These are phyloP conservation scores for Microtus ochrogaster DNA, from an alignment of 2,113 vertebrate species.

Conservation along the genomic window DNA sequence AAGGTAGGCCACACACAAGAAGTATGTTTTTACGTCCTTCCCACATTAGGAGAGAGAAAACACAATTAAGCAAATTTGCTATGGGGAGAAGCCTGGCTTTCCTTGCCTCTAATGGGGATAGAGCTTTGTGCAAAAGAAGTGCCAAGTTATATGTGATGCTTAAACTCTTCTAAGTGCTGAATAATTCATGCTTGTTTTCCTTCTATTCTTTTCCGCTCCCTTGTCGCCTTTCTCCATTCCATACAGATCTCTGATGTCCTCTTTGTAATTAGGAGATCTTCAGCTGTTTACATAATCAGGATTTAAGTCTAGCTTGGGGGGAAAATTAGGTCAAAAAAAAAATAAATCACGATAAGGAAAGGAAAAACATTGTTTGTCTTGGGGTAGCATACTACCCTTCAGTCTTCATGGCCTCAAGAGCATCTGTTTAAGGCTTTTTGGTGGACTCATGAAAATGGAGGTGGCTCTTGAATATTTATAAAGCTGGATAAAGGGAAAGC, in stretches of 20 bases:
- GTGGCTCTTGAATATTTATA: background rate
- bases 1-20: background rate
- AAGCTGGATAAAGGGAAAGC: conserved; percentile 22
- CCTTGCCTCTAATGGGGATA: conserved; percentile 10
- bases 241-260: background rate
- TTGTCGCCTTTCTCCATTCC: background rate
- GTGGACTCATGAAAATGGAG: background rate
- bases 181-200: conserved; percentile 71
- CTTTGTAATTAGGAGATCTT: conserved; percentile 57
- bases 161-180: conserved; percentile 55
- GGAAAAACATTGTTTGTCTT: conserved; percentile 33
- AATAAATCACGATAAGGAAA: conserved; percentile 29
- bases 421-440: background rate
- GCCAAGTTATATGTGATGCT: conserved; percentile 52
- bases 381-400: background rate
- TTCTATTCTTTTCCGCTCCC: conserved; percentile 36
- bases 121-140: conserved; percentile 8
- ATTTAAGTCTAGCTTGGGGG: conserved; percentile 47
- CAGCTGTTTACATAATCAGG: conserved; percentile 54
- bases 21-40: conserved; percentile 32
- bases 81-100: background rate
- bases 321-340: background rate
- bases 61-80: conserved; percentile 50
- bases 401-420: background rate
- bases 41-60: conserved; percentile 9